These are phyloP conservation scores for Dynastes hyllus DNA, from an alignment of 2,888 invertebrate species.

Conservation along the genomic window DNA sequence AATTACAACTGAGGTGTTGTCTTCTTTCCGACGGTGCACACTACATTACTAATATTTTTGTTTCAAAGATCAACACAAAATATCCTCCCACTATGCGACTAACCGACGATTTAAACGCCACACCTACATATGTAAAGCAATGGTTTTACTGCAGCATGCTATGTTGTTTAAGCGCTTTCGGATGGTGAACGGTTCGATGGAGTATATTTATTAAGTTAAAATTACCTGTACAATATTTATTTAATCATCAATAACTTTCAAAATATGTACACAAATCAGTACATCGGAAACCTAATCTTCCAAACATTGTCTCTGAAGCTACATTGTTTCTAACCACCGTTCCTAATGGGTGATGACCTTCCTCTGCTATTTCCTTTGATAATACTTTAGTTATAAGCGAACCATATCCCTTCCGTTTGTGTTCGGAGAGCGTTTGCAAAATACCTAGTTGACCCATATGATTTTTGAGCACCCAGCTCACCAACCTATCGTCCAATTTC, in stretches of 20 bases:
- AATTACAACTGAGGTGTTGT: too few species aligned
- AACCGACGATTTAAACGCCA: too few species aligned
- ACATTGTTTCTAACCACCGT: slow-evolving; percentile 65
- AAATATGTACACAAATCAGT: slow-evolving; percentile 51
- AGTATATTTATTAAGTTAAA: neutral
- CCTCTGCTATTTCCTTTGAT: slow-evolving; percentile 64
- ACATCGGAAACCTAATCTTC: slow-evolving; percentile 62
- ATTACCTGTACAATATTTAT: neutral
- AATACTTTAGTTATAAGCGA: slow-evolving; percentile 64
- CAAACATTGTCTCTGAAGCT: slow-evolving; percentile 66
- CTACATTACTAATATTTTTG: too few species aligned
- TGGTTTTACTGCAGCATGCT: too few species aligned
- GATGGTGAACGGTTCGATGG: too few species aligned
- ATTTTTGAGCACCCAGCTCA: slow-evolving; percentile 67
- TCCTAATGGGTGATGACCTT: slow-evolving; percentile 63
- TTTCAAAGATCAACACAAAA: too few species aligned
- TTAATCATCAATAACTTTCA: neutral
- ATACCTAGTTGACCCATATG: slow-evolving; percentile 65
- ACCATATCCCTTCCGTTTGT: slow-evolving; percentile 68
- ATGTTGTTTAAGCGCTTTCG: too few species aligned
- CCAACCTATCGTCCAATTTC: slow-evolving; percentile 64
- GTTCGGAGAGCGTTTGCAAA: slow-evolving; percentile 65
- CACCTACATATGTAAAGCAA: too few species aligned
- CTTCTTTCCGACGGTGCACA: too few species aligned
- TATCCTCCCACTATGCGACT: too few species aligned